Conservation (phyloP, 2,888 invertebrate species). For the Melikaiella ostensackeni region DNA sequence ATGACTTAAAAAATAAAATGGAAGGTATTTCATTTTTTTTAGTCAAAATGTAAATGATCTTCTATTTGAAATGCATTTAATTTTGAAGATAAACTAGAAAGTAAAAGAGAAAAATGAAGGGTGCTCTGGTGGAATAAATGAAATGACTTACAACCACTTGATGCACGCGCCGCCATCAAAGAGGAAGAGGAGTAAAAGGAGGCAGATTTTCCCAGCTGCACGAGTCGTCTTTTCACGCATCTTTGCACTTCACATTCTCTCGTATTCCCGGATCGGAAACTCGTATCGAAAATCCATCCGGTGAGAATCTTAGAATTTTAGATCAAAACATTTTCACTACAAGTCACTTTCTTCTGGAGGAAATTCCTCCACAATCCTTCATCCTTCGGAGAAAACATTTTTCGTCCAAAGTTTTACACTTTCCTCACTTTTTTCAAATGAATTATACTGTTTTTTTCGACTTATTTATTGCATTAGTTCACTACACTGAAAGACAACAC, state of each 20-base stretch:
- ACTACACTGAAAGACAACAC: conserved; percentile 18
- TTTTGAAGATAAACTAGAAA: background rate
- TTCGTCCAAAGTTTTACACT: background rate
- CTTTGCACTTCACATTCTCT: conserved; percentile 64
- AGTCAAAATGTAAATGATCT: background rate
- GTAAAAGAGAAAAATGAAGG: background rate
- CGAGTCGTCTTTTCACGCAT: conserved; percentile 62
- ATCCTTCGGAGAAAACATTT: conserved; percentile 10
- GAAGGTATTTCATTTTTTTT: background rate
- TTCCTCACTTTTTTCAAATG: background rate
- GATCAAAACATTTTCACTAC: conserved; percentile 12
- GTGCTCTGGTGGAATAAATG: conserved; percentile 36
- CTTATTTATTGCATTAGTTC: background rate
- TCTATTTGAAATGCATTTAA: background rate
- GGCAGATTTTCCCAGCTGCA: conserved; percentile 59
- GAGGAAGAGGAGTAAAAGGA: conserved; percentile 65
- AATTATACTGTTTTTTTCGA: background rate
- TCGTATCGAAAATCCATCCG: conserved; percentile 28
- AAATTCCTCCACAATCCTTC: conserved; percentile 17
- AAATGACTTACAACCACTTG: conserved; percentile 75
- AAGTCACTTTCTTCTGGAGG: conserved; percentile 6
- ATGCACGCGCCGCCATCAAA: conserved; percentile 71
- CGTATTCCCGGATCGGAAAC: conserved; percentile 31
- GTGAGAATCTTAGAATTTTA: background rate
- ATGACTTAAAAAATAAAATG: background rate